A percentile compares a stretch with the other conserved stretches of the same genome.
These are phyloP conservation scores for Euglossa dilemma DNA, from an alignment of 1,140 invertebrate genomes.

Conservation along the genomic window DNA sequence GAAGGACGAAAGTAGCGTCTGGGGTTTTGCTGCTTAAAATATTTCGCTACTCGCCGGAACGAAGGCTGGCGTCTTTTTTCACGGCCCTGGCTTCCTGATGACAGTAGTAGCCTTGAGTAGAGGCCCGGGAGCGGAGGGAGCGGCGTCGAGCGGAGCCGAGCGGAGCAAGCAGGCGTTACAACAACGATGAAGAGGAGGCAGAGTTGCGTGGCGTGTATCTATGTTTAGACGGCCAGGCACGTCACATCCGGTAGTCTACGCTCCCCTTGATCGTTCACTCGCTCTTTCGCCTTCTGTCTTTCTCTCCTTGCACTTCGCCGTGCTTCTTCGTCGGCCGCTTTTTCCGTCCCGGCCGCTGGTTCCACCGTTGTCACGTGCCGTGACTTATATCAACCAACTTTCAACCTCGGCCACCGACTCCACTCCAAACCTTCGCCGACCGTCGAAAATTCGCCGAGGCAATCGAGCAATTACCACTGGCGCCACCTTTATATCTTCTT, in stretches of 20 bases:
- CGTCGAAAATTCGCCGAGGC: too few species aligned
- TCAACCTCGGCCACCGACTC: background rate
- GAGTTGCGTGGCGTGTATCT: slow-evolving; percentile 65
- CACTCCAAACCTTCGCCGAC: background rate
- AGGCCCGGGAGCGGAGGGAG: slow-evolving; percentile 30
- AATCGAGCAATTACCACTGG: background rate
- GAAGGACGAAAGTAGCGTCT: too few species aligned
- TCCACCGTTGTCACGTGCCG: slow-evolving; percentile 20
- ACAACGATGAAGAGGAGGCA: slow-evolving; percentile 51
- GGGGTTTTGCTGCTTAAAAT: background rate
- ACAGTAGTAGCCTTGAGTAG: slow-evolving; percentile 67
- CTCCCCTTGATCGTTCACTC: slow-evolving; percentile 58
- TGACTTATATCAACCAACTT: background rate
- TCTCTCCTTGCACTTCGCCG: slow-evolving; percentile 12
- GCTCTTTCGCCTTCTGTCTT: slow-evolving; percentile 42
- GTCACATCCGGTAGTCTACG: slow-evolving; percentile 74
- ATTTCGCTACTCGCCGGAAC: background rate
- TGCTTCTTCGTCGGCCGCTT: background rate
- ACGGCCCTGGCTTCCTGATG: slow-evolving; percentile 48
- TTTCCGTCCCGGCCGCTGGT: background rate
- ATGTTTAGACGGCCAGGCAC: slow-evolving; percentile 73
- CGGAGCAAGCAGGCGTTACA: slow-evolving; percentile 43
- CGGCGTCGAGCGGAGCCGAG: background rate
- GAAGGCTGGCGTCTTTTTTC: slow-evolving; percentile 26
- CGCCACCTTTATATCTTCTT: too few species aligned